Evolutionary conservation across 2,888 invertebrate species (phyloP), one percentile per base, ranked within the genome.

Genomic region (Sphaerophoria rueppellii): DNA sequence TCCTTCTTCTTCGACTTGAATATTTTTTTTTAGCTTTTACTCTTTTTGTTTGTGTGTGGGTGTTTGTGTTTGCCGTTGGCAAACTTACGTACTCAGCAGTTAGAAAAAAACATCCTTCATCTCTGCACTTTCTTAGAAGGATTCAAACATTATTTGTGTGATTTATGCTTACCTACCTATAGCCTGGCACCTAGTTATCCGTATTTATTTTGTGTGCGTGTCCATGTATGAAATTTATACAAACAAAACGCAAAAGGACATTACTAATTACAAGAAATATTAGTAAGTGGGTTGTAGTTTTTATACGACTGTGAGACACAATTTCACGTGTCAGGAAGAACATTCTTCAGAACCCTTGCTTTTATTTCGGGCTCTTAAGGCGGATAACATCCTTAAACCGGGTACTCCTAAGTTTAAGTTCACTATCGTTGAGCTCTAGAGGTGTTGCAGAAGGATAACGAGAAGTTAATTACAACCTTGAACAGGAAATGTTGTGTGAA

Each of bases 231-330:
- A 57, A n/a, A 34, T 58, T 65, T 43, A 40, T 34, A 48, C 70
- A 65, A 60, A 60, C 70, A 54, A 65, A n/a, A 48, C 46, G 58
- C 32, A 54, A 57, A 48, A 52, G 80, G 75, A 80, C 80, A 55
- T 67, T 72, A 67, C 67, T 80, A 80, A 80, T 71, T 72, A 75
- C 50, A 61, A 24, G 54, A 71, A 63, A 72, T 54, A 73, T 77
- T 55, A 61, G 24, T 35, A 55, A 73, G 60, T 50, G 63, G 70
- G 35, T 5, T 9, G 7, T 52, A 1, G 9, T 46, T 46, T 46
- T 46, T 46, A 12, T 61, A 7, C 43, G 24, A 43, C 37, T 69
- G 11, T 34, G 24, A 48, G 37, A 60, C 73, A 75, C 50, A 50
- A 37, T 60, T 40, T 16, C n/a, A 35, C 11, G 50, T 67, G 40